Evolutionary conservation across 30 jellyfish, hydroid and myxozoan genomes (phyloP), one percentile per base, ranked within the genome.

Genomic region (Aurelia coerulea): DNA sequence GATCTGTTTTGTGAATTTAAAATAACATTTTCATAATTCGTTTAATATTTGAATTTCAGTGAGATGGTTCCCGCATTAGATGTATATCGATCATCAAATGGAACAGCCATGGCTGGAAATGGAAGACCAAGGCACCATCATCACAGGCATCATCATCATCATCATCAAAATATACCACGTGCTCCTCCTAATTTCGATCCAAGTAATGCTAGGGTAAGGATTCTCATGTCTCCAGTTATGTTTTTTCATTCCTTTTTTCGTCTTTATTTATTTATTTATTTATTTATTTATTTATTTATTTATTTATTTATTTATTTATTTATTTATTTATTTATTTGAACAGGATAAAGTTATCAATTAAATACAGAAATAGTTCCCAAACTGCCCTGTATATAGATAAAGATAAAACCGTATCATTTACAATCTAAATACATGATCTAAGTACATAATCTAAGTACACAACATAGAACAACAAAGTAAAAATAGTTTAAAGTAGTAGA

Each of bases 11-110:
- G 51, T 39, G 10, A 39, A 9, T 39, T 39, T 39, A 39, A 39
- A 3, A 0, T 39, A 23, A 23, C 29, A 23, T 39, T 39, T 39
- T 39, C 51, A 39, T 39, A 39, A 39, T 39, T 39, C 9, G 51
- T 39, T 39, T 39, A 9, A 39, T 39, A 39, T 39, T 52, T 29
- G 7, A 3, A 34, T 86, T 75, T 12, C 68, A 87, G 96, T 23
- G 96, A 87, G 64, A 87, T 87, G 96, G 96, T 87, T 14, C 96
- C 96, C 39, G 96, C 96, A 4, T 73, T 87, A 64, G 62, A 87
- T 34, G 87, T 87, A 0, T 78, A 78, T 56, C 81, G 76, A 1
- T 53, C 90, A 56, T 66, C 87, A 49, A 84, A 84, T 37, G 93
- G 93, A 31, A 54, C 78, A 1, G 83, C 91, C 29, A 42, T 72